A percentile compares a stretch with the other conserved stretches of the same genome.
These are phyloP conservation scores for Incurvaria masculella DNA, from an alignment of 2,888 invertebrate species.

Conservation along the genomic window DNA sequence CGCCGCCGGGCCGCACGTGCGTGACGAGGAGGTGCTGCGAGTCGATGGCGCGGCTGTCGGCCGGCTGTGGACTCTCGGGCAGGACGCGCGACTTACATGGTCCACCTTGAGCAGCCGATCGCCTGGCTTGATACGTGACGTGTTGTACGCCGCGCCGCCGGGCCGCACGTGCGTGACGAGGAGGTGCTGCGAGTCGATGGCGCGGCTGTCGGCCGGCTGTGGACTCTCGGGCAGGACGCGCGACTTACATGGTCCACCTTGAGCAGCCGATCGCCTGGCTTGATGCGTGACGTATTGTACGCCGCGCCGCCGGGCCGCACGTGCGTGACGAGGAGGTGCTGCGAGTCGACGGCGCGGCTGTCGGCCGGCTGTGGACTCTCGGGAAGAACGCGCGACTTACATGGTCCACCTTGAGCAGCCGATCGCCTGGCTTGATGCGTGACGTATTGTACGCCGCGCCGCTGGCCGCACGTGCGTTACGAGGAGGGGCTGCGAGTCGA, in stretches of 20 bases:
- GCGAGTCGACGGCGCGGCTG: conserved; percentile 52
- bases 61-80: conserved; percentile 55
- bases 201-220: too few relatives aligned
- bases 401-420: conserved; percentile 83
- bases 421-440: conserved; percentile 86
- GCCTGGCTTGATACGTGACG: conserved; percentile 74
- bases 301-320: conserved; percentile 88
- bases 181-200: too few relatives aligned
- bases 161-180: conserved; percentile 76
- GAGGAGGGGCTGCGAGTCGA: conserved; percentile 70
- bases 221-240: too few relatives aligned
- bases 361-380: conserved; percentile 60
- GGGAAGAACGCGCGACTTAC: conserved; percentile 63
- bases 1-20: conserved; percentile 83
- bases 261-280: conserved; percentile 85
- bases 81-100: too few relatives aligned
- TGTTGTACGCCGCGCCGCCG: conserved; percentile 76
- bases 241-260: conserved; percentile 76
- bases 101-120: conserved; percentile 77
- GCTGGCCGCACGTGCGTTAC: conserved; percentile 85
- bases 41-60: conserved; percentile 56
- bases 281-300: conserved; percentile 84
- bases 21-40: conserved; percentile 83
- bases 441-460: conserved; percentile 91
- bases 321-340: conserved; percentile 85